These are phyloP conservation scores for Lasius fuliginosus DNA, from an alignment of 2,888 invertebrate species.

Conservation along the genomic window DNA sequence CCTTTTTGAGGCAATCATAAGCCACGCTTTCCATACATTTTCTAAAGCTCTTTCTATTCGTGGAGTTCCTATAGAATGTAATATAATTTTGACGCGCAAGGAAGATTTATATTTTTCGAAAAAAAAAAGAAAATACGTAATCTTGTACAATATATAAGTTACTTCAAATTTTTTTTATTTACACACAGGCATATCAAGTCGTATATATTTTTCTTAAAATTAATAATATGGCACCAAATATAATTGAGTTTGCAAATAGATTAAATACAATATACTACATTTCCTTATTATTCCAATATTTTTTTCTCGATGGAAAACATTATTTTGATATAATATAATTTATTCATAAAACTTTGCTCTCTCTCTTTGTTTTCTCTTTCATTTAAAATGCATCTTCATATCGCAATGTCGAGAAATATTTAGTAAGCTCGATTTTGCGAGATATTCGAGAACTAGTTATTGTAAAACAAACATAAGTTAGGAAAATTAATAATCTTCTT, in stretches of 20 bases:
- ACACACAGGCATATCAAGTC: not conserved
- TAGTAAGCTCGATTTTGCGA: not conserved
- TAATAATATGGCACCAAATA: not conserved
- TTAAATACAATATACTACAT: not conserved
- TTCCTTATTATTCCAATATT: not conserved
- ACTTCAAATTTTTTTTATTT: not conserved
- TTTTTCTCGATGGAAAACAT: not conserved
- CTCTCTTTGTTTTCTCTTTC: not conserved
- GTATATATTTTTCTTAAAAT: not conserved
- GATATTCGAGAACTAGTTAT: not conserved
- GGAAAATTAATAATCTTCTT: not conserved
- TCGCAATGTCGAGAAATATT: not conserved
- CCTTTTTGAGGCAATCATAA: not conserved
- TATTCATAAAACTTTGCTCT: not conserved
- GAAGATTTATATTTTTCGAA: not conserved
- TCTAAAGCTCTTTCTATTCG: not conserved
- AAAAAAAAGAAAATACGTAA: not conserved
- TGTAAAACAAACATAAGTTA: not conserved
- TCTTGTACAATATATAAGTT: not conserved
- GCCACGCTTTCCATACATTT: slow-evolving; percentile 8
- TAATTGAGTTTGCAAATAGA: slow-evolving; percentile 5
- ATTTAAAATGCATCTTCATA: not conserved
- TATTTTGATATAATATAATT: slow-evolving; percentile 10
- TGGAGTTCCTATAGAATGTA: slow-evolving; percentile 18
- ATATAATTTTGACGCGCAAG: not conserved